Evolutionary conservation across 2,888 invertebrate species (phyloP).

Genomic region (Iphiclides podalirius): DNA sequence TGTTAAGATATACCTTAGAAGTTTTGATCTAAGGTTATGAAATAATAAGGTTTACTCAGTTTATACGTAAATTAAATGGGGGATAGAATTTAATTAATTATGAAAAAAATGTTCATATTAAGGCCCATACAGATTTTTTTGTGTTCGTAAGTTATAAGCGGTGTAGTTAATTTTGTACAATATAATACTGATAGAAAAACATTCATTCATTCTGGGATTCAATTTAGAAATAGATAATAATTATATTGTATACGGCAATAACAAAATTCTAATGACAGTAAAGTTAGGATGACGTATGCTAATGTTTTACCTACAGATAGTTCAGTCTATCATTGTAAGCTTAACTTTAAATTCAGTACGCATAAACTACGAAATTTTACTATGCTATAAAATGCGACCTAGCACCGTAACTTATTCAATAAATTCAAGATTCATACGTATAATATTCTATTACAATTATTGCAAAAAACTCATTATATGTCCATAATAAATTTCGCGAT

Average conservation of each 20-base stretch:
- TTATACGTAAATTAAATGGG: too few species aligned
- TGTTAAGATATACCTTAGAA: background rate
- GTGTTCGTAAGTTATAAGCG: too few species aligned
- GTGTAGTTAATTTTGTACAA: background rate
- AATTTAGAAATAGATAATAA: background rate
- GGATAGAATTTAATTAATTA: too few species aligned
- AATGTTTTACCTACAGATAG: background rate
- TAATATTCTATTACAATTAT: background rate
- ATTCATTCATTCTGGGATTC: background rate
- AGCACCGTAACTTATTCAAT: background rate
- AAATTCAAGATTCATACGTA: background rate
- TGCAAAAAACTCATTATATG: background rate
- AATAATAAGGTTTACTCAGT: too few species aligned
- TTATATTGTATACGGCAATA: background rate
- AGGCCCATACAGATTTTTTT: too few species aligned
- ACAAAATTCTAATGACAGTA: background rate
- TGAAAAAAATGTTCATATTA: too few species aligned
- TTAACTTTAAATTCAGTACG: background rate
- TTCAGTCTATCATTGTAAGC: slow-evolving; percentile 9
- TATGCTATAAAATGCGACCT: background rate
- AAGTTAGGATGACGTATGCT: background rate
- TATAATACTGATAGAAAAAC: background rate
- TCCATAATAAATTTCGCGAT: background rate
- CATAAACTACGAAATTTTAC: background rate
- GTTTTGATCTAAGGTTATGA: too few species aligned